Conservation (phyloP, 2,797 vertebrate species). For the Myripristis murdjan region DNA sequence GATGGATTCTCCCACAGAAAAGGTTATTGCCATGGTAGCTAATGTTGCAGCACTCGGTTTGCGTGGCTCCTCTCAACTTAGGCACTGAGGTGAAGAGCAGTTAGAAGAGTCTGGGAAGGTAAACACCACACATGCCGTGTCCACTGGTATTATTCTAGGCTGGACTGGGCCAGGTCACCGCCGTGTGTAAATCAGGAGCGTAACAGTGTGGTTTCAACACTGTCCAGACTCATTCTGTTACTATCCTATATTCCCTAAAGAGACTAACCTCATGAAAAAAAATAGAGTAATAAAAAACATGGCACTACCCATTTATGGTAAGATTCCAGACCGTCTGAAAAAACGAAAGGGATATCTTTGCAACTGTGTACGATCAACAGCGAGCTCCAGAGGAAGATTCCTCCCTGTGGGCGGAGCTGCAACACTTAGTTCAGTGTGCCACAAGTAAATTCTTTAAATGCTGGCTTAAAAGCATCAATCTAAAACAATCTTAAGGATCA, state of each 20-base stretch:
- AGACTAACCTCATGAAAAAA: conserved; percentile 36
- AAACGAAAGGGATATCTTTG: conserved; percentile 66
- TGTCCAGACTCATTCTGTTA: conserved; percentile 38
- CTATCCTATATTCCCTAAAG: conserved; percentile 39
- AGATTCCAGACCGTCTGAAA: conserved; percentile 57
- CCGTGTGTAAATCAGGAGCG: conserved; percentile 44
- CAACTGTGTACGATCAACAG: conserved; percentile 57
- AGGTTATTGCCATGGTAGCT: conserved; percentile 86
- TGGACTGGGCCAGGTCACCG: conserved; percentile 11
- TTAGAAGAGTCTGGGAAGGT: conserved; percentile 85
- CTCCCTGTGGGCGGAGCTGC: conserved; percentile 37
- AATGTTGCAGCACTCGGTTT: conserved; percentile 85
- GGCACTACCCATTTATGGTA: conserved; percentile 65
- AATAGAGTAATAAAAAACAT: conserved; percentile 48
- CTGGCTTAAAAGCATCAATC: conserved; percentile 35
- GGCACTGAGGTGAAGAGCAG: conserved; percentile 97
- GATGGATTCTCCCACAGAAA: conserved; percentile 38
- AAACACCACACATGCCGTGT: conserved; percentile 83
- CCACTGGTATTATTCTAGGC: conserved; percentile 29
- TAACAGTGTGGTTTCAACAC: conserved; percentile 34
- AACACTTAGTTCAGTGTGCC: conserved; percentile 36
- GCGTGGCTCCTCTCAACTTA: conserved; percentile 86
- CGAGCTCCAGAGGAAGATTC: conserved; percentile 45
- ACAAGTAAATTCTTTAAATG: conserved; percentile 8
- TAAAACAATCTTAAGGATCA: conserved; percentile 39